Base-by-base conservation (phyloP, 2,797 vertebrate species). In the Oceanodroma leucorhoa region DNA sequence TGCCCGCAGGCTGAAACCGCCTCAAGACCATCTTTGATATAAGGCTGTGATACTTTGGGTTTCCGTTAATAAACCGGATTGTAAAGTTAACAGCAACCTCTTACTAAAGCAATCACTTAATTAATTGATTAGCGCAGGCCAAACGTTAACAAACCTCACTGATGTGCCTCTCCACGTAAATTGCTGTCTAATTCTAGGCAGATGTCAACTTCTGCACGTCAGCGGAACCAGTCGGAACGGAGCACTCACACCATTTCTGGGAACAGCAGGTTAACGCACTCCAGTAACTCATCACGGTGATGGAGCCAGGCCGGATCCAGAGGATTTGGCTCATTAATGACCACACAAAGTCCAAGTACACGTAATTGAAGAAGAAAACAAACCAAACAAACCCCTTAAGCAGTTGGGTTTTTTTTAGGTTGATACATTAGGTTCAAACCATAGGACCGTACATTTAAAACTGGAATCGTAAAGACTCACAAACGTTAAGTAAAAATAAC, bases 11-110 rank as follows among this genome's bases (percentile, higher is more conserved):
- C 58, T 32, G 90, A 80, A 96, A 45, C 82, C 8, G 16, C 61
- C 87, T 73, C 34, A 2, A 48, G 72, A 70, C 32, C 64, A 17
- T 46, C 80, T 82, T 27, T 72, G 91, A 75, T 51, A 66, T 1
- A 3, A 38, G 94, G 92, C 93, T 93, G 84, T 21, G 57, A 83
- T 67, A 36, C 66, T 93, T 19, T 83, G 96, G 94, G 92, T 64
- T 94, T 87, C 71, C 5, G 11, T 71, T 57, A 60, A 51, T 48
- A 65, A 80, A 70, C 55, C 89, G 36, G 91, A 38, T 21, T 36
- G 85, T 48, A 83, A 79, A 84, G 76, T 32, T 51, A 66, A 81
- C 66, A 87, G 79, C 90, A 76, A 78, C 48, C 88, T 89, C 84
- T 72, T 60, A 58, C 78, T 90, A 77, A 89, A 95, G 70, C 78